phyloP scores from a whole-genome alignment of 1,140 invertebrate species.

The Anagrus nilaparvatae region DNA sequence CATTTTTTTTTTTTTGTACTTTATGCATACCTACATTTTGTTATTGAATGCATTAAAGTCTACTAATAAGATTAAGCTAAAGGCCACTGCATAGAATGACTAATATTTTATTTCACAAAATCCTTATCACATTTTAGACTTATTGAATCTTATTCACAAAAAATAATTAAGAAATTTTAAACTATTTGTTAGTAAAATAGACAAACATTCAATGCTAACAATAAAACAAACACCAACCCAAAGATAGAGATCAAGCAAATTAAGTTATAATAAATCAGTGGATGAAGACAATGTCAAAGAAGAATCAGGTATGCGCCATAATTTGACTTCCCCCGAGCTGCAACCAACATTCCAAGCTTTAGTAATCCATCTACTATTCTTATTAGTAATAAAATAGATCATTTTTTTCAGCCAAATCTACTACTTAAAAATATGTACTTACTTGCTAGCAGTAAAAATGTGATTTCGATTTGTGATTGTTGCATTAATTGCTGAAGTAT shows the following conservation, averaged over 20 bases:
- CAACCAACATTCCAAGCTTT: conserved; percentile 37
- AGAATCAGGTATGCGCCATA: conserved; percentile 42
- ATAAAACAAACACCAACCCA: conserved; percentile 17
- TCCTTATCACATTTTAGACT: too few relatives aligned
- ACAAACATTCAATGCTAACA: conserved; percentile 21
- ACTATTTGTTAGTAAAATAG: conserved; percentile 17
- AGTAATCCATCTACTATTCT: conserved; percentile 8
- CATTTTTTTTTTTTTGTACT: too few relatives aligned
- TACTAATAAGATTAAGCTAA: too few relatives aligned
- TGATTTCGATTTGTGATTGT: conserved; percentile 61
- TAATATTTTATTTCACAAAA: too few relatives aligned
- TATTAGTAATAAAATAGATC: background rate
- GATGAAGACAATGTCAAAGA: conserved; percentile 41
- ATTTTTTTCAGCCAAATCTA: conserved; percentile 5
- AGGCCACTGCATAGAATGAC: too few relatives aligned
- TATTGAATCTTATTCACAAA: too few relatives aligned
- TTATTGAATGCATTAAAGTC: too few relatives aligned
- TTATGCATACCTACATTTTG: too few relatives aligned
- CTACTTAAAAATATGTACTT: conserved; percentile 28
- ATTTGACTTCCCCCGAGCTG: conserved; percentile 44
- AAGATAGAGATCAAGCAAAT: conserved; percentile 28
- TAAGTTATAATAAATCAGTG: conserved; percentile 39
- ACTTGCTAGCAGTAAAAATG: conserved; percentile 70
- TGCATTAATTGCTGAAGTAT: conserved; percentile 64
- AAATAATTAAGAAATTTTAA: too few relatives aligned